Evolutionary conservation across 2,113 vertebrate species (phyloP), one percentile per base, ranked within the genome.

Genomic region (Hippocampus abdominalis): DNA sequence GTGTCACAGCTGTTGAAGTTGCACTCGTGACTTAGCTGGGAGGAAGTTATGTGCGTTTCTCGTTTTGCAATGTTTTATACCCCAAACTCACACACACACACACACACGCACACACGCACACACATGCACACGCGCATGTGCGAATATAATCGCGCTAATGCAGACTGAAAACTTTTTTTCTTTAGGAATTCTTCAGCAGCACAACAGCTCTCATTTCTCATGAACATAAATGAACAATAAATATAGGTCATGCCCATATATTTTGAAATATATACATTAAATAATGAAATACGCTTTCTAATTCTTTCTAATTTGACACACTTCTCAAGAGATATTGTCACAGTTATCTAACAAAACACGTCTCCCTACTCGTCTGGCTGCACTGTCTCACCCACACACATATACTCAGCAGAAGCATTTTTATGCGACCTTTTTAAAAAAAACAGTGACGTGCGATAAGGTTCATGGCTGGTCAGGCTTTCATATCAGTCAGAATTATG

Each of bases 151-250:
- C 72, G 75, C 81, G 71, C 76, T 9, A 77, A 88, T 81, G 80
- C 69, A 75, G 74, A 87, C 76, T 88, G 84, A 90, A 88, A 87
- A 91, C 81, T 75, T 84, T 74, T 85, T 88, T 82, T 8, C 78
- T 81, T 85, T 91, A 90, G 77, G 91, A 88, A 89, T 76, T 86
- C 86, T 87, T 83, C 70, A 86, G 85, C 80, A 75, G 74, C 71
- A 86, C 81, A 90, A 89, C 86, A 90, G 81, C 85, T 89, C 85
- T 87, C 71, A 88, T 78, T 89, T 89, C 86, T 73, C 88, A 89
- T 90, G 76, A 91, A 91, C 89, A 93, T 89, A 90, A 90, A 90
- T 92, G 87, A 91, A 91, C 87, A 93, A 93, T 93, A 93, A 92
- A 93, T 93, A 92, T 90, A 89, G 82, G 83, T 89, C 77, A 86